Evolutionary conservation across 2,888 invertebrate genomes (phyloP).

Genomic region (Harpalus rubripes): DNA sequence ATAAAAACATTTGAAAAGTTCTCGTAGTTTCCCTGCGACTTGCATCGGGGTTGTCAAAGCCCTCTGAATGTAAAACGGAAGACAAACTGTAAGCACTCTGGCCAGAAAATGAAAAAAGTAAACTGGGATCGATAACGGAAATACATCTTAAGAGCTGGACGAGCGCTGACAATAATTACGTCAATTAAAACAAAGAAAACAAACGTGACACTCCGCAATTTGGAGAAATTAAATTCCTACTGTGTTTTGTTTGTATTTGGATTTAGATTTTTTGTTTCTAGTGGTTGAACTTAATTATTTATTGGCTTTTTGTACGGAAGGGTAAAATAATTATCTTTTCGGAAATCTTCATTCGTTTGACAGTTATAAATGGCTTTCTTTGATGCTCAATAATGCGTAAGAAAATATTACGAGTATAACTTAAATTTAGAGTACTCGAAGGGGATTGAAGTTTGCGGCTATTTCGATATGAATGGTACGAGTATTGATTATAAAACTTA

Average conservation of each 20-base stretch:
- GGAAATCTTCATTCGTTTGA: background rate
- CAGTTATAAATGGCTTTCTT: background rate
- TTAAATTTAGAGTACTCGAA: too few relatives aligned
- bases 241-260: constrained; percentile 44
- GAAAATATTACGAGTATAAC: too few relatives aligned
- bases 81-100: constrained; percentile 19
- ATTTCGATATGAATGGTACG: too few relatives aligned
- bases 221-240: constrained; percentile 45
- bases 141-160: constrained; percentile 29
- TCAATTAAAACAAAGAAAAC: constrained; percentile 57
- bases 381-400: background rate
- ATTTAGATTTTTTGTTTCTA: constrained; percentile 48
- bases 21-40: constrained; percentile 14
- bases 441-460: too few relatives aligned
- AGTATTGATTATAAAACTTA: too few relatives aligned
- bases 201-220: constrained; percentile 50
- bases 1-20: constrained; percentile 23
- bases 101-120: constrained; percentile 24
- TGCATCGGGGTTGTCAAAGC: constrained; percentile 28
- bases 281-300: constrained; percentile 33
- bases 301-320: background rate
- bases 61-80: constrained; percentile 33
- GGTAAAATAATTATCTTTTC: constrained; percentile 9
- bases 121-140: constrained; percentile 37
- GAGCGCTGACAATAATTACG: constrained; percentile 37